Percentiles rank a stretch among this genome's conserved stretches.
Conservation (phyloP, 2,888 invertebrate genomes). For the Macaria notata region DNA sequence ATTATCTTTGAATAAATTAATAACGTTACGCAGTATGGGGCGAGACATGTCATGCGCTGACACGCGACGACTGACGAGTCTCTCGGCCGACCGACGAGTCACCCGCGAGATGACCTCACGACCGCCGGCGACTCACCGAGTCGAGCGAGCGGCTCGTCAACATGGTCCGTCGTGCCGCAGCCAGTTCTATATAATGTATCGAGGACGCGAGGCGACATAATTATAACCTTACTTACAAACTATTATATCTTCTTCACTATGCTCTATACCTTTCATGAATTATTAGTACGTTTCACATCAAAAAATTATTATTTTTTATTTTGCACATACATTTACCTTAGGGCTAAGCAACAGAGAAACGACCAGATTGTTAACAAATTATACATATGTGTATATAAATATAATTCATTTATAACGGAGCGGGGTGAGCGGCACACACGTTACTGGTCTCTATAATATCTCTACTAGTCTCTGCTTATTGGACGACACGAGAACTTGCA, state of each 20-base stretch:
- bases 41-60: constrained; percentile 5
- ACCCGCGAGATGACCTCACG: too few relatives aligned
- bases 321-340: constrained; percentile 55
- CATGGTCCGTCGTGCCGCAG: not conserved
- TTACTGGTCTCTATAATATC: too few relatives aligned
- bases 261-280: constrained; percentile 37
- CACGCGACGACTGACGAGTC: not conserved
- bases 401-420: too few relatives aligned
- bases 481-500: too few relatives aligned
- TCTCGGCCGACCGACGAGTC: not conserved
- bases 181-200: not conserved
- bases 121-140: constrained; percentile 17
- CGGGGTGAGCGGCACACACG: too few relatives aligned
- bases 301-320: constrained; percentile 49
- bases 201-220: constrained; percentile 30
- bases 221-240: constrained; percentile 33
- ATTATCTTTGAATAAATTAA: constrained; percentile 40
- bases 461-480: too few relatives aligned
- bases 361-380: constrained; percentile 23
- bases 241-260: constrained; percentile 30
- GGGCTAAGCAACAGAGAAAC: constrained; percentile 49
- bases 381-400: constrained; percentile 19
- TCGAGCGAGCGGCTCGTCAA: constrained; percentile 1
- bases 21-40: constrained; percentile 20
- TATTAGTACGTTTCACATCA: constrained; percentile 59